phyloP scores from a whole-genome alignment of 2,113 vertebrate genomes.

The Phocoena phocoena region DNA sequence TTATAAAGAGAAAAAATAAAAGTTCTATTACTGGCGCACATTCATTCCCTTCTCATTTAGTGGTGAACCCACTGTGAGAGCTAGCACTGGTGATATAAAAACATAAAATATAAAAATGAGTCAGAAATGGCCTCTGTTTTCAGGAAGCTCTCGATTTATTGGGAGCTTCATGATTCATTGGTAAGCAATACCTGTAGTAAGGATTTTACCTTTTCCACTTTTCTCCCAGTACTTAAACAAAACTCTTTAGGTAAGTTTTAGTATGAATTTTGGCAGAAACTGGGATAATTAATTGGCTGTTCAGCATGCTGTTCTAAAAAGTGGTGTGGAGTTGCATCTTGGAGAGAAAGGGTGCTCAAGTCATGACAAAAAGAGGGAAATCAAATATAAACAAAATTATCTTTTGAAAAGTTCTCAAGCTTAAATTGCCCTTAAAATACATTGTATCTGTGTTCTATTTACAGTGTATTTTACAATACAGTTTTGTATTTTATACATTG shows the following conservation, averaged over 20 bases:
- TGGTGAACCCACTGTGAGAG: not conserved
- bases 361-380: not conserved
- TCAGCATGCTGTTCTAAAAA: not conserved
- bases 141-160: not conserved
- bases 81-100: not conserved
- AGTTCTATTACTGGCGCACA: not conserved
- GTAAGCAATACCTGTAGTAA: not conserved
- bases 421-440: not conserved
- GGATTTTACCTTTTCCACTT: not conserved
- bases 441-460: not conserved
- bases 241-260: not conserved
- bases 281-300: not conserved
- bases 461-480: not conserved
- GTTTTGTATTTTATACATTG: not conserved
- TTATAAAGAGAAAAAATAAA: conserved; percentile 33
- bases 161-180: not conserved
- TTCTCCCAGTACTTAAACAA: not conserved
- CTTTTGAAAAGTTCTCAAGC: conserved; percentile 4
- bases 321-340: not conserved
- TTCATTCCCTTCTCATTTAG: not conserved
- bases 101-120: not conserved
- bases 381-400: not conserved
- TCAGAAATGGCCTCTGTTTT: not conserved
- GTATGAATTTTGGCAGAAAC: conserved; percentile 5
- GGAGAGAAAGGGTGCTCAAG: not conserved